Percentiles rank a stretch among this genome's conserved stretches.
Conservation (phyloP, 1,140 invertebrate species). For the Drosophila pseudoananassae region DNA sequence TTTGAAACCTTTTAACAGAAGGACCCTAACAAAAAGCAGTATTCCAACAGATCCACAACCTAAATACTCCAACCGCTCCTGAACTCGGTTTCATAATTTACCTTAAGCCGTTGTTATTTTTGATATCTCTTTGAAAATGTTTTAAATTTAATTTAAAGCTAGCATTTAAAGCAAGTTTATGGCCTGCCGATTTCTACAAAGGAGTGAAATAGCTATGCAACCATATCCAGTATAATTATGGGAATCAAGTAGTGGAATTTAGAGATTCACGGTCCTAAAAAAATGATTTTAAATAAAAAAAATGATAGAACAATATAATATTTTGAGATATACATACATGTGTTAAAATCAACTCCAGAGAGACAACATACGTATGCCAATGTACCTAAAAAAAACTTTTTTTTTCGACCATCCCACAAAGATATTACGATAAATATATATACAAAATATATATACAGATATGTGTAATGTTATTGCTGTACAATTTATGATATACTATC, state of each 20-base stretch:
- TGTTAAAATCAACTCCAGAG: conserved; percentile 5
- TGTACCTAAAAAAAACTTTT: conserved; percentile 27
- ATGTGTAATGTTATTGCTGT: conserved; percentile 25
- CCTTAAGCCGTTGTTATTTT: not conserved
- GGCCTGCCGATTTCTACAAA: too few relatives aligned
- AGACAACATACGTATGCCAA: conserved; percentile 18
- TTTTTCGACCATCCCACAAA: conserved; percentile 8
- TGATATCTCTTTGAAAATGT: not conserved
- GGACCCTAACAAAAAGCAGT: not conserved
- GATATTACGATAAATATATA: conserved; percentile 9
- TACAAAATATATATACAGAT: conserved; percentile 7
- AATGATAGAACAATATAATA: not conserved
- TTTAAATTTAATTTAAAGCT: not conserved
- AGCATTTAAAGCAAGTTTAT: not conserved
- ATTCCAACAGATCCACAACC: not conserved
- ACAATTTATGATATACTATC: conserved; percentile 9
- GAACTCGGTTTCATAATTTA: not conserved
- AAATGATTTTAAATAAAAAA: conserved; percentile 3
- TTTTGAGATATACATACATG: conserved; percentile 12
- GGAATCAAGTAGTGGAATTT: conserved; percentile 9
- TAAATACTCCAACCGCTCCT: not conserved
- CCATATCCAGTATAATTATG: conserved; percentile 22
- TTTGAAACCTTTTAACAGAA: not conserved
- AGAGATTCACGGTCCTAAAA: not conserved
- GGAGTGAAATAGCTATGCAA: not conserved